Evolutionary conservation across 2,797 vertebrate genomes (phyloP), one percentile per base, ranked within the genome.

Genomic region (Spheniscus humboldti): DNA sequence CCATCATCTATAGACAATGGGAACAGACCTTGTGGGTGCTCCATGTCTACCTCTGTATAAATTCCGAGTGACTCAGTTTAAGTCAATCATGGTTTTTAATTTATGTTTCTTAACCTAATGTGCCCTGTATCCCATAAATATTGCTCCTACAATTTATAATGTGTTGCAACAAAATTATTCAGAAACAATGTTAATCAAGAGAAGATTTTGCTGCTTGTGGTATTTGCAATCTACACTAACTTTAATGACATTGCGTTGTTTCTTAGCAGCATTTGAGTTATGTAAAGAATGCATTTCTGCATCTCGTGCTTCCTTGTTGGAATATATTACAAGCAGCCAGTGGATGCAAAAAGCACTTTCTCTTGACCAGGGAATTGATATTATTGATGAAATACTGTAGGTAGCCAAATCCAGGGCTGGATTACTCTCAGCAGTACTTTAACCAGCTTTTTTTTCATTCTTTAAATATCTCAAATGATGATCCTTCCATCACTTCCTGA

Each of bases 21-120:
- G 24, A 82, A 55, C 19, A 31, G 30, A 57, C n/a, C 30, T 75
- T 5, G 0, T 31, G 48, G 24, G 8, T 76, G 30, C 28, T 91
- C 30, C 52, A 11, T 10, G 7, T 35, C 57, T 41, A 48, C 19
- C 23, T 81, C 76, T 50, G 11, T 3, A 37, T 6, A 62, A 86
- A 88, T 30, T 33, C 31, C 60, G 22, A 27, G 33, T 59, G 3
- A 37, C 24, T 80, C 37, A 1, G 1, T 45, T 77, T 53, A 84
- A 81, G 10, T 64, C 9, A 86, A 39, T 86, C 86, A 72, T 4
- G 28, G 67, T 56, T 94, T 94, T 79, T 30, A 84, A 63, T 79
- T 87, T 91, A 24, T 64, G 78, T 95, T 97, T 97, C 48, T 35
- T 86, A 95, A 96, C 22, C 56, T 55, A 86, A 28, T 18, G 33